A percentile compares a stretch with the other conserved stretches of the same genome.
phyloP scores from a whole-genome alignment of 2,888 invertebrate genomes.

The Mallateleia sp. region DNA sequence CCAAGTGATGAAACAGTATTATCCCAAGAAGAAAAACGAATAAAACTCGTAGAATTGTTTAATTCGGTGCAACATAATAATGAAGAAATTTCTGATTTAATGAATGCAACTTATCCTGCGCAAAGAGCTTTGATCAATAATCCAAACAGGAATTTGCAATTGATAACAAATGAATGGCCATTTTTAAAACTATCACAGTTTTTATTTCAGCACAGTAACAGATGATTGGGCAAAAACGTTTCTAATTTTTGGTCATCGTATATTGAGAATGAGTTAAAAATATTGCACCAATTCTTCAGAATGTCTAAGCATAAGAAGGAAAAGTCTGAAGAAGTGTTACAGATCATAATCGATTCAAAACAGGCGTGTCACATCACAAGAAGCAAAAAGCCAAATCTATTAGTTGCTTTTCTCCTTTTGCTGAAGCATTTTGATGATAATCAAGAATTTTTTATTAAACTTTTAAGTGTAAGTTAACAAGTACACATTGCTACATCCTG shows the following conservation, averaged over 20 bases:
- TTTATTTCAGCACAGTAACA: constrained; percentile 13
- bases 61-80: not conserved
- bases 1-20: constrained; percentile 3
- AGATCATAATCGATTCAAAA: constrained; percentile 3
- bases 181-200: constrained; percentile 23
- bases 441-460: not conserved
- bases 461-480: constrained; percentile 4
- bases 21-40: constrained; percentile 20
- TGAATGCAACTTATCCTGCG: constrained; percentile 13
- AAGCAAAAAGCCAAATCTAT: constrained; percentile 10
- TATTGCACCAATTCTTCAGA: constrained; percentile 7
- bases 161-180: constrained; percentile 9
- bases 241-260: constrained; percentile 11
- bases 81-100: constrained; percentile 5
- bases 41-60: constrained; percentile 6
- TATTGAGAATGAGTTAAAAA: constrained; percentile 16
- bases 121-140: constrained; percentile 17
- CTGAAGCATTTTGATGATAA: not conserved
- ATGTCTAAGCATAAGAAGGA: not conserved
- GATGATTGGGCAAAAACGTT: constrained; percentile 12
- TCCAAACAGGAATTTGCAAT: constrained; percentile 5
- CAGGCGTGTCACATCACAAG: not conserved
- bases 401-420: constrained; percentile 11
- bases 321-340: not conserved
- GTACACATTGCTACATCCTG: no score